Conservation (phyloP, 1,140 invertebrate genomes). For the Pissodes strobi region DNA sequence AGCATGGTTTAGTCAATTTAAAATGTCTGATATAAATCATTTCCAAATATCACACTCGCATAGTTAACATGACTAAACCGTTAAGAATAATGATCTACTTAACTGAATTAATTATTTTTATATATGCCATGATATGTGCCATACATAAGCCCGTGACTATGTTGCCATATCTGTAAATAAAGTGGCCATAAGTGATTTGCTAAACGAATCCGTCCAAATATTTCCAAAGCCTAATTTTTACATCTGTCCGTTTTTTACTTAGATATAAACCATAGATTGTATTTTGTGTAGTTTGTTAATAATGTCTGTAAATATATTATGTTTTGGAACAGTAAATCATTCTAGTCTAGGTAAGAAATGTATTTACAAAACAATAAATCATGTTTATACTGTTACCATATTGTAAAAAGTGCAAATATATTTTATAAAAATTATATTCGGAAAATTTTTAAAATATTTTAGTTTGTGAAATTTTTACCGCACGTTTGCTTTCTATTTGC, state of each 20-base stretch:
- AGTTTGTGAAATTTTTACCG: slow-evolving; percentile 11
- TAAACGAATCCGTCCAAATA: slow-evolving; percentile 21
- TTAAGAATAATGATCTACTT: too few species aligned
- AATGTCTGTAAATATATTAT: slow-evolving; percentile 15
- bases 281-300: background rate
- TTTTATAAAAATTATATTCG: slow-evolving; percentile 6
- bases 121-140: slow-evolving; percentile 20
- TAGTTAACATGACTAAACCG: too few species aligned
- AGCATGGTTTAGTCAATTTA: too few species aligned
- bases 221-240: slow-evolving; percentile 15
- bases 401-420: slow-evolving; percentile 39
- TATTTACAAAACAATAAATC: background rate
- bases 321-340: slow-evolving; percentile 38
- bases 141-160: slow-evolving; percentile 24
- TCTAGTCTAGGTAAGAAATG: slow-evolving; percentile 41
- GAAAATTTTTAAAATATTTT: background rate
- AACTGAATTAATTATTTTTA: too few species aligned
- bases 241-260: background rate
- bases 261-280: background rate
- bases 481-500: slow-evolving; percentile 35
- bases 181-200: slow-evolving; percentile 7
- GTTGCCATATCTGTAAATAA: slow-evolving; percentile 21
- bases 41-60: too few species aligned
- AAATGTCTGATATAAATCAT: too few species aligned
- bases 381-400: slow-evolving; percentile 24